Percentiles rank a stretch among this genome's conserved stretches.
These are phyloP conservation scores for Axinella damicornis DNA, from an alignment of 37 sponge, comb jelly and placozoan species.

Conservation along the genomic window DNA sequence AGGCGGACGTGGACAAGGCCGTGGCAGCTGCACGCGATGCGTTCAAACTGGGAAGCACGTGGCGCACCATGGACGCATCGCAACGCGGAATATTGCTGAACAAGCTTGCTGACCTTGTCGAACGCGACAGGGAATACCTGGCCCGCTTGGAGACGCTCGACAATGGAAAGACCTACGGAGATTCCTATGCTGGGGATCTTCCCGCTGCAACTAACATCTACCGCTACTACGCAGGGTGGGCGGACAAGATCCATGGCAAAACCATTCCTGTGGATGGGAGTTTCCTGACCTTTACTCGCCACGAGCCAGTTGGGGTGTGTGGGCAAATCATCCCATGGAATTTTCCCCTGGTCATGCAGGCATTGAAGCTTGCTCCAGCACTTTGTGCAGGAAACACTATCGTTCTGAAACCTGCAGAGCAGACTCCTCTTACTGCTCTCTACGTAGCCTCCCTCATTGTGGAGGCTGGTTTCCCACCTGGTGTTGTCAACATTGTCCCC, in stretches of 20 bases:
- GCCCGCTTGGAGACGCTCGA: conserved; percentile 93
- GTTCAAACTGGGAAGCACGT: too few relatives aligned
- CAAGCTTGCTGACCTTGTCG: conserved; percentile 92
- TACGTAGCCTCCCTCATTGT: conserved; percentile 84
- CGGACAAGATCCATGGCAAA: conserved; percentile 98
- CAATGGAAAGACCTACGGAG: conserved; percentile 91
- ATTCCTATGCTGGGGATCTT: conserved; percentile 68
- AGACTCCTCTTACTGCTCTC: conserved; percentile 96
- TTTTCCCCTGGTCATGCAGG: conserved; percentile 95
- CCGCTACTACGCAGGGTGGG: conserved; percentile 97
- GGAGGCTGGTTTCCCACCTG: conserved; percentile 98
- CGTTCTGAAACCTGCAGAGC: conserved; percentile 95
- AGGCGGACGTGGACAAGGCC: too few relatives aligned
- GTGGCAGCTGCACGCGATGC: too few relatives aligned
- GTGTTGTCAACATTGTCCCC: conserved; percentile 93
- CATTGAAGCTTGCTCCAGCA: conserved; percentile 98
- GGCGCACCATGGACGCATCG: conserved; percentile 96
- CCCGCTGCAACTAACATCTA: conserved; percentile 69
- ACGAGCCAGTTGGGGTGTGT: conserved; percentile 96
- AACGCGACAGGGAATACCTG: conserved; percentile 91
- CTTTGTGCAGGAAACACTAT: conserved; percentile 87
- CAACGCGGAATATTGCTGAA: conserved; percentile 85
- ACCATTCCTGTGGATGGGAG: conserved; percentile 93
- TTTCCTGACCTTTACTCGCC: conserved; percentile 89
- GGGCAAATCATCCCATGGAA: conserved; percentile 99